phyloP scores from a whole-genome alignment of 2,113 vertebrate genomes.

The Oceanodroma tethys region DNA sequence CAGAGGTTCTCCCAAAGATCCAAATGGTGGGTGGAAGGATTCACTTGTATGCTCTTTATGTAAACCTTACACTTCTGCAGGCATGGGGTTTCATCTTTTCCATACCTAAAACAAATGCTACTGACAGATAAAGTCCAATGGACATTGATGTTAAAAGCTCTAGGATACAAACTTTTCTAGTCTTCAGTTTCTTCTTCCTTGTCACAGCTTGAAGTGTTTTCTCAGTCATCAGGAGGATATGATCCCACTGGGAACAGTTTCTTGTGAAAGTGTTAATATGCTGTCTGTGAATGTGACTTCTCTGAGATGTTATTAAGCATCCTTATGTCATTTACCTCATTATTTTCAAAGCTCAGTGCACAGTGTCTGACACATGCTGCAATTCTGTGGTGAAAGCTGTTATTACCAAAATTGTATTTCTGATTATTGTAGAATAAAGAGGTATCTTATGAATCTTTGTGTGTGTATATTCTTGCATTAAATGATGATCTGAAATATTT shows the following conservation, averaged over 20 bases:
- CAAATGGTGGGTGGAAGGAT: neutral
- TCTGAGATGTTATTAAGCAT: constrained; percentile 6
- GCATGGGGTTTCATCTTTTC: neutral
- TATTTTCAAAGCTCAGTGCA: neutral
- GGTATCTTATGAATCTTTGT: neutral
- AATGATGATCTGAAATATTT: neutral
- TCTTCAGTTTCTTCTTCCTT: neutral
- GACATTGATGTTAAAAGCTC: neutral
- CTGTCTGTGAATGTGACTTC: constrained; percentile 43
- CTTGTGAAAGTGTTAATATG: constrained; percentile 39
- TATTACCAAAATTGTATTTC: neutral
- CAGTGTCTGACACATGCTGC: neutral
- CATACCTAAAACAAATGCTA: neutral
- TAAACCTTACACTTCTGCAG: neutral
- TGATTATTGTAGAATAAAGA: neutral
- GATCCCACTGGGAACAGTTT: constrained; percentile 15
- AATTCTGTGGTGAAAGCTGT: neutral
- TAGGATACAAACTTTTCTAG: neutral
- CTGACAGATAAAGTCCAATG: neutral
- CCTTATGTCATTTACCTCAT: neutral
- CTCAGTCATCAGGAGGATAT: neutral
- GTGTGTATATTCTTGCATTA: neutral
- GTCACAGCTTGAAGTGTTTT: constrained; percentile 13
- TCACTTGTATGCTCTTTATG: neutral
- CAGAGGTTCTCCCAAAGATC: neutral